These are phyloP conservation scores for Drosophila trichaetosa DNA, from an alignment of 2,888 invertebrate species.

Conservation along the genomic window DNA sequence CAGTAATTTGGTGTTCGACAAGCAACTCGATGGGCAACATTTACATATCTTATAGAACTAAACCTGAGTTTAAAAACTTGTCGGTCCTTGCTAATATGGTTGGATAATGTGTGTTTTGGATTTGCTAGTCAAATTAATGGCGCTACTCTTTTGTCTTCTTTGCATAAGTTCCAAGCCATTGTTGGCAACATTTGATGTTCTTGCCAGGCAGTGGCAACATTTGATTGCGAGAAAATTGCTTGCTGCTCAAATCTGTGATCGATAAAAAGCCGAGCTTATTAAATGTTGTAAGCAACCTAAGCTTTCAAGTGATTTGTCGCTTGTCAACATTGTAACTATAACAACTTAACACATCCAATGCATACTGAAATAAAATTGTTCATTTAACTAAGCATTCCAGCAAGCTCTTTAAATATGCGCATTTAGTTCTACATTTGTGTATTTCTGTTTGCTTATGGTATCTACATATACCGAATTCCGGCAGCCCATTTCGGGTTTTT, in stretches of 20 bases:
- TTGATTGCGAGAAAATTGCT: not conserved
- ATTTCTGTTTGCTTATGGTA: conserved; percentile 23
- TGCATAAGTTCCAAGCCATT: not conserved
- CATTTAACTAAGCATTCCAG: not conserved
- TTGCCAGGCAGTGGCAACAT: not conserved
- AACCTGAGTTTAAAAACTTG: not conserved
- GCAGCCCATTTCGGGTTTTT: conserved; percentile 29
- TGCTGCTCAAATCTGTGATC: not conserved
- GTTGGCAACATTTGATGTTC: not conserved
- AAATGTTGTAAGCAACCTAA: not conserved
- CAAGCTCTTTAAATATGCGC: conserved; percentile 41
- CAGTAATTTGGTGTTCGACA: conserved; percentile 26
- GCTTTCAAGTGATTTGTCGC: not conserved
- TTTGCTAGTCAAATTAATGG: not conserved
- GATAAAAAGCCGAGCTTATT: not conserved
- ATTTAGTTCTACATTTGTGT: conserved; percentile 34
- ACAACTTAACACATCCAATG: not conserved
- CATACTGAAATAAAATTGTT: not conserved
- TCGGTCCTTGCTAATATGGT: not conserved
- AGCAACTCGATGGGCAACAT: conserved; percentile 30
- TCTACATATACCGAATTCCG: not conserved
- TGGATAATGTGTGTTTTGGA: not conserved
- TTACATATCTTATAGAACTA: conserved; percentile 2
- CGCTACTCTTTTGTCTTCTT: not conserved
- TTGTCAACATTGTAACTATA: not conserved